Evolutionary conservation across 2,113 vertebrate genomes (phyloP).

Genomic region (Desmodus rotundus): DNA sequence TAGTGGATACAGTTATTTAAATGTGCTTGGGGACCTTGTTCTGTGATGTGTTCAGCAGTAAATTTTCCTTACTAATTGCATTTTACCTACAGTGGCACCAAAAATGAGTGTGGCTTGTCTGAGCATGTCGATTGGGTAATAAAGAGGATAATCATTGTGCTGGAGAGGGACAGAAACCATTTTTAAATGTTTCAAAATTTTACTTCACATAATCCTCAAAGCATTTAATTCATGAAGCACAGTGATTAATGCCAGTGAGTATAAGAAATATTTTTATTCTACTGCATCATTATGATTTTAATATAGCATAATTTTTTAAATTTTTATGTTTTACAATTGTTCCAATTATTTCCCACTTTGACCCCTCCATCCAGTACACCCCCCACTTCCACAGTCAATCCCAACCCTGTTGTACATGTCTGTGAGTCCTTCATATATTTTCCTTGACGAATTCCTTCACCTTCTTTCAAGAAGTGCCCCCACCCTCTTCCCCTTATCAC

Average conservation of each 20-base stretch:
- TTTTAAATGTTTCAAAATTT: not conserved
- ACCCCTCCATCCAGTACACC: no score
- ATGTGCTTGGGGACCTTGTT: not conserved
- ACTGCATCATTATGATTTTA: not conserved
- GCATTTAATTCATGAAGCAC: not conserved
- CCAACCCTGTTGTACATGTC: no score
- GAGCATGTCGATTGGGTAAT: not conserved
- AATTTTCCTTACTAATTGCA: constrained; percentile 26
- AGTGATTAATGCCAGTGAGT: not conserved
- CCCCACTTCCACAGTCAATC: no score
- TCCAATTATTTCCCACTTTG: no score
- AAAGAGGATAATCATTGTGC: not conserved
- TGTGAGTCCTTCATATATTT: no score
- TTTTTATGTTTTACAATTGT: not conserved
- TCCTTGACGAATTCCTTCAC: no score
- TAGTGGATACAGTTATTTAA: constrained; percentile 27
- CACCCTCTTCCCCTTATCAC: no score
- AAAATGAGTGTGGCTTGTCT: constrained; percentile 19
- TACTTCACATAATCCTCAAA: not conserved
- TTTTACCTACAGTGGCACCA: constrained; percentile 13
- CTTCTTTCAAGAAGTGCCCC: no score
- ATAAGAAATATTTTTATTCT: not conserved
- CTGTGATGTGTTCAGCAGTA: not conserved
- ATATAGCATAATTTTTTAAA: not conserved
- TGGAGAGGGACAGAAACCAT: not conserved